phyloP scores from a whole-genome alignment of 2,888 invertebrate genomes.

The Lordiphosa andalusiaca region DNA sequence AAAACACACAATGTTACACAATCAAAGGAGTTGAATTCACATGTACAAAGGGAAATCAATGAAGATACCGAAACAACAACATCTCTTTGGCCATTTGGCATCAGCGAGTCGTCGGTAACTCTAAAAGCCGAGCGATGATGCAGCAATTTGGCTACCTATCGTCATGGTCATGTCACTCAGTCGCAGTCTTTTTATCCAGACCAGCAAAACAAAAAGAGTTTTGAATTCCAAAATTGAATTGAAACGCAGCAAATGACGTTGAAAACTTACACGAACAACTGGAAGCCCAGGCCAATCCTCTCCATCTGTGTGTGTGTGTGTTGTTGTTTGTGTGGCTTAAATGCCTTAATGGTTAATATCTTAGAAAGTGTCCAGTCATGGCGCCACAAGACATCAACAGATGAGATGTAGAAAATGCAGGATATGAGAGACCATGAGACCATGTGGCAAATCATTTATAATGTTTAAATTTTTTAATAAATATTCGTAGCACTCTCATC shows the following conservation, averaged over 20 bases:
- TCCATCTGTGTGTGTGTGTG: slow-evolving; percentile 18
- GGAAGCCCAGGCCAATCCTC: slow-evolving; percentile 8
- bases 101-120: slow-evolving; percentile 28
- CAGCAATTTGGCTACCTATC: slow-evolving; percentile 62
- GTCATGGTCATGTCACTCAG: slow-evolving; percentile 69
- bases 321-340: slow-evolving; percentile 31
- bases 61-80: slow-evolving; percentile 30
- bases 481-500: slow-evolving; percentile 40
- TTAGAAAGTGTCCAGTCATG: slow-evolving; percentile 52
- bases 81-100: slow-evolving; percentile 55
- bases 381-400: slow-evolving; percentile 58
- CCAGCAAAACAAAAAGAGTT: slow-evolving; percentile 6
- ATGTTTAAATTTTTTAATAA: slow-evolving; percentile 69
- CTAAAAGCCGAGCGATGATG: slow-evolving; percentile 57
- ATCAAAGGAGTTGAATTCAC: slow-evolving; percentile 35
- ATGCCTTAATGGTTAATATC: slow-evolving; percentile 69
- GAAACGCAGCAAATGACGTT: slow-evolving; percentile 65
- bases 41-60: slow-evolving; percentile 29
- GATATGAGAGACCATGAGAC: slow-evolving; percentile 56
- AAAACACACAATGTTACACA: slow-evolving; percentile 20
- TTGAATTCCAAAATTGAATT: slow-evolving; percentile 60
- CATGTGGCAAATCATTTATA: slow-evolving; percentile 64
- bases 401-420: slow-evolving; percentile 33
- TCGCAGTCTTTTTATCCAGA: slow-evolving; percentile 2
- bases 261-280: slow-evolving; percentile 43